Percentiles rank a stretch among this genome's conserved stretches.
These are phyloP conservation scores for Eristalinus aeneus DNA, from an alignment of 2,888 invertebrate species.

Conservation along the genomic window DNA sequence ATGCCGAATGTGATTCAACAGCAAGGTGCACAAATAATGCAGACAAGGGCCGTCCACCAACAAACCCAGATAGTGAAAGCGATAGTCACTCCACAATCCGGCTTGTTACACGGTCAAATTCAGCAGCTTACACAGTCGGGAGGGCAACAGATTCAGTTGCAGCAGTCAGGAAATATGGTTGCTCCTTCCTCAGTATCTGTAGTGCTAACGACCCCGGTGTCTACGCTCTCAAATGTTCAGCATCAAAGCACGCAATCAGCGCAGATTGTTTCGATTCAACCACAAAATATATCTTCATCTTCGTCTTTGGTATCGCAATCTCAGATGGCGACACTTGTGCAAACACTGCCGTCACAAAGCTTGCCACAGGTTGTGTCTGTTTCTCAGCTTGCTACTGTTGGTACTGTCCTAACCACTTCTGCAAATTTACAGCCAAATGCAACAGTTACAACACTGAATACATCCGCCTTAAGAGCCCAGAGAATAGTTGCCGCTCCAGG, in stretches of 20 bases:
- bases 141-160: slow-evolving; percentile 74
- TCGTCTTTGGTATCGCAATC: slow-evolving; percentile 72
- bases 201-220: slow-evolving; percentile 79
- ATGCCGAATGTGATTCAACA: slow-evolving; percentile 70
- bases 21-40: slow-evolving; percentile 74
- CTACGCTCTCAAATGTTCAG: slow-evolving; percentile 76
- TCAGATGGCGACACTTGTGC: slow-evolving; percentile 77
- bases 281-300: slow-evolving; percentile 76
- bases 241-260: slow-evolving; percentile 72
- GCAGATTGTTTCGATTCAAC: slow-evolving; percentile 80
- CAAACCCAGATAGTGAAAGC: slow-evolving; percentile 79
- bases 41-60: slow-evolving; percentile 77
- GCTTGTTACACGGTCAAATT: slow-evolving; percentile 80
- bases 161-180: slow-evolving; percentile 74
- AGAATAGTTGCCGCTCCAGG: slow-evolving; percentile 78
- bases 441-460: slow-evolving; percentile 78
- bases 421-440: slow-evolving; percentile 76
- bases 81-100: slow-evolving; percentile 77
- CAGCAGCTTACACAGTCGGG: slow-evolving; percentile 81
- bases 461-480: slow-evolving; percentile 78
- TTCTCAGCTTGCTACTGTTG: slow-evolving; percentile 79
- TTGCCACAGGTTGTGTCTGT: slow-evolving; percentile 80
- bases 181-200: slow-evolving; percentile 79
- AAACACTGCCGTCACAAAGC: slow-evolving; percentile 78
- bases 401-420: slow-evolving; percentile 79